Percentiles rank a stretch among this genome's conserved stretches.
Evolutionary conservation across 2,888 invertebrate genomes (phyloP).

Genomic region (Maniola hyperantus): DNA sequence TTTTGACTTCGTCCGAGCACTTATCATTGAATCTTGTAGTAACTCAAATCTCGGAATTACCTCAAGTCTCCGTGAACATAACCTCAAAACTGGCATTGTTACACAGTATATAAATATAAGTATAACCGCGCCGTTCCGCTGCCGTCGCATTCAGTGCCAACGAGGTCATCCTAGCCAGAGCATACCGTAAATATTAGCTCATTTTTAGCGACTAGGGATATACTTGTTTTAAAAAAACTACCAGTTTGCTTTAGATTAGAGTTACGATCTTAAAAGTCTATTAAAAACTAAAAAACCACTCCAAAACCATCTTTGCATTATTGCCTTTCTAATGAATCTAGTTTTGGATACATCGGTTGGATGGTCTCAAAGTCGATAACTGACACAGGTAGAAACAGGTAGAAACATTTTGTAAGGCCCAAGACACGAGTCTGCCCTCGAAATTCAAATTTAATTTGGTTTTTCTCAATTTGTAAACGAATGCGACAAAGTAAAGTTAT

Average conservation of each 20-base stretch:
- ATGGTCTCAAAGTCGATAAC: too few species aligned
- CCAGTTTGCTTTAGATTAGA: conserved; percentile 12
- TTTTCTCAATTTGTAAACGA: too few species aligned
- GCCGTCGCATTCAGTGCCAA: conserved; percentile 35
- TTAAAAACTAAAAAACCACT: too few species aligned
- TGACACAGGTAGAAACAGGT: too few species aligned
- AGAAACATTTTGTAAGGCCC: too few species aligned
- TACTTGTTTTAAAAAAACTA: conserved; percentile 20
- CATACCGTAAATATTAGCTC: conserved; percentile 30
- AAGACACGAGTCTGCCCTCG: too few species aligned
- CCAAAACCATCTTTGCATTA: too few species aligned
- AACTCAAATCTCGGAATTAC: conserved; percentile 8
- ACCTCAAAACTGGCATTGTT: conserved; percentile 31
- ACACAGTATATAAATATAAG: conserved; percentile 32
- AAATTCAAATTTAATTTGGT: too few species aligned
- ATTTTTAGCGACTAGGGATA: conserved; percentile 28
- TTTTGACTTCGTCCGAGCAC: too few species aligned
- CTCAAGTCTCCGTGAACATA: conserved; percentile 12
- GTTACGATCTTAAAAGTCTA: neutral
- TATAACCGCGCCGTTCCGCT: conserved; percentile 30
- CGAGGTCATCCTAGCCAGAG: conserved; percentile 33
- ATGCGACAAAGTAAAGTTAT: too few species aligned
- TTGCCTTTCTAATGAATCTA: too few species aligned
- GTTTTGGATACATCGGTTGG: too few species aligned
- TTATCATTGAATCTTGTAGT: conserved; percentile 1